These are phyloP conservation scores for Sesia apiformis DNA, from an alignment of 2,888 invertebrate genomes.

Conservation along the genomic window DNA sequence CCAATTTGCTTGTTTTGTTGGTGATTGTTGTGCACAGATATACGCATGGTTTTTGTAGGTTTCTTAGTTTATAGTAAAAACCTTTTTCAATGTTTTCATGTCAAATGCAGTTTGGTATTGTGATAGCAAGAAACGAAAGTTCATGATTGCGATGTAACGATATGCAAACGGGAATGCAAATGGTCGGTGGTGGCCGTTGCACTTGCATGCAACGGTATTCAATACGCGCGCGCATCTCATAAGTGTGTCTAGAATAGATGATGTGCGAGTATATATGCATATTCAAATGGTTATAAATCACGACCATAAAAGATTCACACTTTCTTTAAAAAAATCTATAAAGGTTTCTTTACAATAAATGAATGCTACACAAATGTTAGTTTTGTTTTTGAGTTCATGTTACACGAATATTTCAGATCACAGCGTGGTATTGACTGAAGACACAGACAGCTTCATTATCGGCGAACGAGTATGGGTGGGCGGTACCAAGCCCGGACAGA, in stretches of 20 bases:
- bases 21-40: not conserved
- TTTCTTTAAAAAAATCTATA: not conserved
- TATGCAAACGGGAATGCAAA: conserved; percentile 54
- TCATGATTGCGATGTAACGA: conserved; percentile 36
- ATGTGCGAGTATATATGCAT: conserved; percentile 35
- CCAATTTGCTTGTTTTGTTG: not conserved
- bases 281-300: conserved; percentile 40
- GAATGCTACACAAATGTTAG: not conserved
- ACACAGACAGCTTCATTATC: conserved; percentile 96
- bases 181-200: conserved; percentile 46
- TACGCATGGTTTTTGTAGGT: not conserved
- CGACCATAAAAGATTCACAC: not conserved
- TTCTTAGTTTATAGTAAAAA: not conserved
- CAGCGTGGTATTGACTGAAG: conserved; percentile 87
- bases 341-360: not conserved
- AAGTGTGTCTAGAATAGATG: conserved; percentile 41
- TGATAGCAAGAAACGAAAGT: conserved; percentile 38
- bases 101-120: conserved; percentile 65
- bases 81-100: conserved; percentile 17
- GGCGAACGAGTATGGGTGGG: conserved; percentile 96
- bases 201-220: conserved; percentile 58
- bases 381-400: not conserved
- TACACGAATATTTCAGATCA: conserved; percentile 77
- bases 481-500: conserved; percentile 91
- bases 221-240: conserved; percentile 44